These are phyloP conservation scores for Sebastes jordani DNA, from an alignment of 2,797 vertebrate species.

Conservation along the genomic window DNA sequence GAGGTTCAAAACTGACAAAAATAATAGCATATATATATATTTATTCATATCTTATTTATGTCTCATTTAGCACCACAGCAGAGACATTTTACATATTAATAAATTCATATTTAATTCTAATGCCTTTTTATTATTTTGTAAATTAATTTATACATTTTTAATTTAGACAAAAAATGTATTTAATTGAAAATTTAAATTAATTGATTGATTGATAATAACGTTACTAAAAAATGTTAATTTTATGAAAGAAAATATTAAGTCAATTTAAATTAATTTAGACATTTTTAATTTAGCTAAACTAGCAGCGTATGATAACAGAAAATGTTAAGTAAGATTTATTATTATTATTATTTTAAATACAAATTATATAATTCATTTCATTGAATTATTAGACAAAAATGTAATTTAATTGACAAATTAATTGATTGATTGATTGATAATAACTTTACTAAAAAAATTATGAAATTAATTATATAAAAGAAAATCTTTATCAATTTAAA, in stretches of 20 bases:
- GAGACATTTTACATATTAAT: background rate
- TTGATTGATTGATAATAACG: too few relatives aligned
- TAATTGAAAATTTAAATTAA: too few relatives aligned
- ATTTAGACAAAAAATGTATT: too few relatives aligned
- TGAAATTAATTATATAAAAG: background rate
- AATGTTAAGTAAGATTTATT: background rate
- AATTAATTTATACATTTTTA: background rate
- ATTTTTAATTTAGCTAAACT: background rate
- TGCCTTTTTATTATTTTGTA: background rate
- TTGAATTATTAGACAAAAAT: background rate
- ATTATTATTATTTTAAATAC: background rate
- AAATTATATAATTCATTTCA: background rate
- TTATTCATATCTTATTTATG: background rate
- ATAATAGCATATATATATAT: background rate
- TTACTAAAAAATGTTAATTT: too few relatives aligned
- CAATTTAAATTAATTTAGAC: accelerated
- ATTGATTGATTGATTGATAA: background rate
- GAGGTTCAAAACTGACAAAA: background rate
- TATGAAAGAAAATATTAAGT: too few relatives aligned
- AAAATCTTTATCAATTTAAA: background rate
- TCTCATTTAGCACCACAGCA: background rate
- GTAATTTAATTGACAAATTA: background rate
- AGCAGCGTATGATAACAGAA: background rate
- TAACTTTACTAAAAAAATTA: background rate
- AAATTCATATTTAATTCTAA: background rate